Conservation (phyloP, 2,797 vertebrate species). For the Paratrypauchen microcephalus region DNA sequence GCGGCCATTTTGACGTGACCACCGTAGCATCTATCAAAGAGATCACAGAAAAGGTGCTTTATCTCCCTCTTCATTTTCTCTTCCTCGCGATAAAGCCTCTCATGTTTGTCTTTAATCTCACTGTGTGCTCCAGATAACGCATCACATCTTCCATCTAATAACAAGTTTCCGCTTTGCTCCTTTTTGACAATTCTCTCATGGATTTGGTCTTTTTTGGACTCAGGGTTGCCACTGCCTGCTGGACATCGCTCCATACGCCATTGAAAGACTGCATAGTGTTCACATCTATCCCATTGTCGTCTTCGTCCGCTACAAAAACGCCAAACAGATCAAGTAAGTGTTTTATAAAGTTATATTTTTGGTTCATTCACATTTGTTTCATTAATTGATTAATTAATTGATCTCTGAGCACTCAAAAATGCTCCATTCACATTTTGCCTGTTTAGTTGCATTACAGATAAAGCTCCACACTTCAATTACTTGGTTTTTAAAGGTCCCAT, state of each 20-base stretch:
- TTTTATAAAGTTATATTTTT: neutral
- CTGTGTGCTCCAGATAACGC: conserved; percentile 31
- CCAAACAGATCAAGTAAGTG: conserved; percentile 98
- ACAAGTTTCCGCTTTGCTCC: neutral
- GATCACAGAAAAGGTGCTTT: conserved; percentile 91
- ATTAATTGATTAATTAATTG: too few relatives aligned
- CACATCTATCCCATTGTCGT: conserved; percentile 97
- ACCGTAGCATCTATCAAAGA: conserved; percentile 97
- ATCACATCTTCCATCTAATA: conserved; percentile 2
- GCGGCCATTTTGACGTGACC: conserved; percentile 97
- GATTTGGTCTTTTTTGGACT: neutral
- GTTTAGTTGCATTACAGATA: too few relatives aligned
- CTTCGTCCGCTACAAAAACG: conserved; percentile 97
- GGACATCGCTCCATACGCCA: conserved; percentile 94
- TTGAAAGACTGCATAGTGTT: conserved; percentile 93
- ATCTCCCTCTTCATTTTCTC: conserved; percentile 26
- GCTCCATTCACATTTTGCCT: too few relatives aligned
- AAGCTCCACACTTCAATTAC: too few relatives aligned
- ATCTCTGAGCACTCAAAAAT: too few relatives aligned
- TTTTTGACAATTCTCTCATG: neutral
- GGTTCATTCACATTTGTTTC: too few relatives aligned
- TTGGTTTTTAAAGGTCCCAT: too few relatives aligned
- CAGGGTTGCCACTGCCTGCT: conserved; percentile 97
- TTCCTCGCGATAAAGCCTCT: conserved; percentile 18
- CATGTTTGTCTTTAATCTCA: conserved; percentile 38